Evolutionary conservation across 2,797 vertebrate species (phyloP).

Genomic region (Cynodonichthys magdalenae): DNA sequence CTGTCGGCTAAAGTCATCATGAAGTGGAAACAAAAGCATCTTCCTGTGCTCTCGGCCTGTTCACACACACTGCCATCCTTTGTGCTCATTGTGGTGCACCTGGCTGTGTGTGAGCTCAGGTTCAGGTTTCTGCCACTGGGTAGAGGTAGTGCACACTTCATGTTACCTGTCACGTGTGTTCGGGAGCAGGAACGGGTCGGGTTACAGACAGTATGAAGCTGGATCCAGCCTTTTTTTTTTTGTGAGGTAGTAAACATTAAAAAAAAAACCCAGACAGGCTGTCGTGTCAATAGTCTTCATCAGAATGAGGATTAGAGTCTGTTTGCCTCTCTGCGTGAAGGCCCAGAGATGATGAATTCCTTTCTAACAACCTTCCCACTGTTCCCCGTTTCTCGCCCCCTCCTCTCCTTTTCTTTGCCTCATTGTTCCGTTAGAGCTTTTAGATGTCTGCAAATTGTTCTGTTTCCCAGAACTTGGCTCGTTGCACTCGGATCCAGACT

Average conservation of each 20-base stretch:
- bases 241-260: slow-evolving; percentile 28
- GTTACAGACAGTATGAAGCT: slow-evolving; percentile 59
- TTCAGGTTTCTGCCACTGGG: slow-evolving; percentile 62
- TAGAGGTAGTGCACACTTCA: slow-evolving; percentile 36
- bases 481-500: slow-evolving; percentile 4
- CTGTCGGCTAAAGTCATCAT: slow-evolving; percentile 12
- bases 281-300: slow-evolving; percentile 23
- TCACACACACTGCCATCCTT: slow-evolving; percentile 36
- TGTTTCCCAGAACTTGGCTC: slow-evolving; percentile 22
- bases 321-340: slow-evolving; percentile 19
- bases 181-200: slow-evolving; percentile 42
- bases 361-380: slow-evolving; percentile 58
- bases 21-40: slow-evolving; percentile 52
- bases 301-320: slow-evolving; percentile 53
- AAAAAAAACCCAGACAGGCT: slow-evolving; percentile 20
- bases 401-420: slow-evolving; percentile 2
- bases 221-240: slow-evolving; percentile 19
- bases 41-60: slow-evolving; percentile 25
- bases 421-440: slow-evolving; percentile 23
- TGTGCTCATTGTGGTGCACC: slow-evolving; percentile 50
- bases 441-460: slow-evolving; percentile 35
- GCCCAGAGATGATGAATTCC: slow-evolving; percentile 60
- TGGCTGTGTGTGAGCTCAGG: slow-evolving; percentile 29
- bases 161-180: slow-evolving; percentile 24
- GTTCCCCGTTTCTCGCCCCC: slow-evolving; percentile 36